Percentiles rank a stretch among this genome's conserved stretches.
Evolutionary conservation across 2,797 vertebrate species (phyloP).

Genomic region (Mus minutoides): DNA sequence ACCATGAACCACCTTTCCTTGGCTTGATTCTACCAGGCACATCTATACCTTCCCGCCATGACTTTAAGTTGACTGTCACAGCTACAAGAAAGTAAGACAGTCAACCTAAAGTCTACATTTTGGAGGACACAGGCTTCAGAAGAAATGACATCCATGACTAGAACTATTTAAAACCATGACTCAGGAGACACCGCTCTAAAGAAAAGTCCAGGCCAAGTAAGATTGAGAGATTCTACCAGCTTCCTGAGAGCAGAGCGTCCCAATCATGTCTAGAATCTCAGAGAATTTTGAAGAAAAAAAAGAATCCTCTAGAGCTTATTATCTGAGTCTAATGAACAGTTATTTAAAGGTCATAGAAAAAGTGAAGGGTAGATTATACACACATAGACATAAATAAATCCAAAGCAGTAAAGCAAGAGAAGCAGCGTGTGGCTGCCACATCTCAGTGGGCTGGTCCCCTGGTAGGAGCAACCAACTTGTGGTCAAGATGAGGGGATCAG

Average conservation of each 20-base stretch:
- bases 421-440: neutral
- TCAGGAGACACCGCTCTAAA: neutral
- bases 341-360: too few species aligned
- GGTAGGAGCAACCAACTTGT: neutral
- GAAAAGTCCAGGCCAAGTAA: neutral
- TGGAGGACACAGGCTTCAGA: neutral
- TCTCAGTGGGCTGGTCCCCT: too few species aligned
- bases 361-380: too few species aligned
- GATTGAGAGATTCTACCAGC: too few species aligned
- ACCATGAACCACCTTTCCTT: neutral
- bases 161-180: fast-evolving
- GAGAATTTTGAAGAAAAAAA: neutral
- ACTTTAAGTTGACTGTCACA: neutral
- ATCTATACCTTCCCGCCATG: too few species aligned
- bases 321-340: neutral
- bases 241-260: neutral
- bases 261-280: fast-evolving
- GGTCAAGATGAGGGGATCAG: neutral
- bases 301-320: neutral
- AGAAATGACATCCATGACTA: neutral
- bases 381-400: neutral
- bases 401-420: neutral
- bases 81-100: neutral
- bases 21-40: neutral
- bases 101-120: neutral